A percentile compares a stretch with the other conserved stretches of the same genome.
phyloP scores from a whole-genome alignment of 2,888 invertebrate species.

The Tetranychus truncatus region DNA sequence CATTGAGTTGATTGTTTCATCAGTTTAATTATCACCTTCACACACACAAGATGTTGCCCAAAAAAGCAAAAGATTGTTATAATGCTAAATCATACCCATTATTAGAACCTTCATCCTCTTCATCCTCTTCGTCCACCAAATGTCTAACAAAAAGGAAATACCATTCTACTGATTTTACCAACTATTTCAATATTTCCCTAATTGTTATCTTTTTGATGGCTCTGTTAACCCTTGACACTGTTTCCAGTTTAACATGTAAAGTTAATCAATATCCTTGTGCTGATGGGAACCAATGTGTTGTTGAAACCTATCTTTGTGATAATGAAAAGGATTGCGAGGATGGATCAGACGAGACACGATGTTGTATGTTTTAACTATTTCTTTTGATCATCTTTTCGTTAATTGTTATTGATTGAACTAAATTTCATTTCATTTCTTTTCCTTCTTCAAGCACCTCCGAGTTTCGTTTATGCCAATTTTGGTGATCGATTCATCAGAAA shows the following conservation, averaged over 20 bases:
- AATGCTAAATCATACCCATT: not conserved
- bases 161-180: not conserved
- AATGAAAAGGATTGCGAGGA: not conserved
- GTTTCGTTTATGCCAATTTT: not conserved
- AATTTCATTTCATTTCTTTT: not conserved
- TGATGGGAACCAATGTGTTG: not conserved
- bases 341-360: conserved; percentile 6
- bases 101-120: not conserved
- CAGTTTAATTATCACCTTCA: not conserved
- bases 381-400: not conserved
- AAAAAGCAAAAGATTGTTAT: not conserved
- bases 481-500: not conserved
- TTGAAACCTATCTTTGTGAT: conserved; percentile 7
- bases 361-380: not conserved
- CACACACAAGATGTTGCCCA: not conserved
- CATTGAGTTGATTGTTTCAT: not conserved
- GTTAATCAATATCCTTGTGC: not conserved
- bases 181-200: not conserved
- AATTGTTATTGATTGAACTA: not conserved
- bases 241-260: not conserved
- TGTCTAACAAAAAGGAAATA: not conserved
- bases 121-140: not conserved
- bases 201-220: not conserved
- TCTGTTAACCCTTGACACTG: not conserved
- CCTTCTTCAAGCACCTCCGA: not conserved